Conservation (phyloP, 2,797 vertebrate genomes). For the Phrynocephalus forsythii region DNA sequence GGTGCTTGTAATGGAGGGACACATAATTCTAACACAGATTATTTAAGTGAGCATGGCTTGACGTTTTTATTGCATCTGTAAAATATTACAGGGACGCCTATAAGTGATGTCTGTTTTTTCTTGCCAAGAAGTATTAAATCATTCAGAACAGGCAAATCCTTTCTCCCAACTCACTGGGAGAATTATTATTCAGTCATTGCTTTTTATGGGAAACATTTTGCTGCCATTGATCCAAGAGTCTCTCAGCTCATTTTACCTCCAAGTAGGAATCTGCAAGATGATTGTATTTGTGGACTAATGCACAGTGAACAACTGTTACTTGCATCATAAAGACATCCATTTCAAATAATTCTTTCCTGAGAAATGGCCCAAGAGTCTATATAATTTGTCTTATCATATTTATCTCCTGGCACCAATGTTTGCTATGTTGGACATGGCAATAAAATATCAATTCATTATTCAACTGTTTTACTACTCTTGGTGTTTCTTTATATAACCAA, state of each 20-base stretch:
- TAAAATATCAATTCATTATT: constrained; percentile 50
- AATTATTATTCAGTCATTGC: background rate
- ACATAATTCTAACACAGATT: background rate
- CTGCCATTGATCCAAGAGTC: background rate
- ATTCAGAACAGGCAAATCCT: constrained; percentile 4
- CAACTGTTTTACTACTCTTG: constrained; percentile 24
- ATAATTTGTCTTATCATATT: constrained; percentile 11
- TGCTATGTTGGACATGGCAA: constrained; percentile 40
- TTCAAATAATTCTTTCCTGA: background rate
- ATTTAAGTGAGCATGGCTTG: background rate
- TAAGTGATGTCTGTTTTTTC: background rate
- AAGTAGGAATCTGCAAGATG: constrained; percentile 35
- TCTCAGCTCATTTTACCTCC: constrained; percentile 34
- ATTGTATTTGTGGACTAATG: background rate
- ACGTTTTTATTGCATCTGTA: constrained; percentile 41
- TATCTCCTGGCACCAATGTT: constrained; percentile 48
- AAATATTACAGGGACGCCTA: constrained; percentile 18
- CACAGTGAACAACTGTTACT: constrained; percentile 36
- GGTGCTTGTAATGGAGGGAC: constrained; percentile 11
- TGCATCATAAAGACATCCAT: background rate
- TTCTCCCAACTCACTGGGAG: background rate
- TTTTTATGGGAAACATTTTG: background rate
- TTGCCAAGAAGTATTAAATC: constrained; percentile 21
- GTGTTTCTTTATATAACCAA: constrained; percentile 38
- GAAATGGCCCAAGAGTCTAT: constrained; percentile 5